phyloP scores from a whole-genome alignment of 2,888 invertebrate genomes.

The Pachydiplax longipennis region DNA sequence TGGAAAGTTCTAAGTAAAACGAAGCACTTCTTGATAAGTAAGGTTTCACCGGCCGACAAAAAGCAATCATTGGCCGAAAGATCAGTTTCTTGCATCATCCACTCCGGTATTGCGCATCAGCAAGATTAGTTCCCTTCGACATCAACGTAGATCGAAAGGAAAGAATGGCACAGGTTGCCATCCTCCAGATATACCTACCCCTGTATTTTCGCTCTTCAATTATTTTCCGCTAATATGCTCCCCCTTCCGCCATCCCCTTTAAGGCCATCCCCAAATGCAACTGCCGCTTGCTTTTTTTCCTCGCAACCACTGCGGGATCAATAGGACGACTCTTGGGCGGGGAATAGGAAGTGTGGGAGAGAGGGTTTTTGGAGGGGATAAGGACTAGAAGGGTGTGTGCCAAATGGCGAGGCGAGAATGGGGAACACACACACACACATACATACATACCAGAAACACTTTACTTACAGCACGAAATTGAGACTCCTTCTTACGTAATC shows the following conservation, averaged over 20 bases:
- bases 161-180: neutral
- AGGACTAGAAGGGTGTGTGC: neutral
- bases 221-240: too few species aligned
- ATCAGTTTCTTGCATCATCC: neutral
- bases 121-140: neutral
- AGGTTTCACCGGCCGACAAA: too few species aligned
- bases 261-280: constrained; percentile 12
- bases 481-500: too few species aligned
- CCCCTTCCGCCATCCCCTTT: constrained; percentile 13
- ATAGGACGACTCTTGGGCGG: constrained; percentile 12
- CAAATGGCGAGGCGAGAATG: neutral
- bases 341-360: neutral
- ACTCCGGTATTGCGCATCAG: neutral
- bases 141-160: neutral
- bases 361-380: neutral
- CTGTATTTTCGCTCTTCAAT: neutral
- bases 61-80: too few species aligned
- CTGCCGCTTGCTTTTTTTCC: constrained; percentile 15
- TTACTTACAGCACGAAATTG: too few species aligned
- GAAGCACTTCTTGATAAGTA: too few species aligned
- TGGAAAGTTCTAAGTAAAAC: too few species aligned
- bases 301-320: constrained; percentile 23
- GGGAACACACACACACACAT: neutral
- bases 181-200: neutral
- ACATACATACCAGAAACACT: too few species aligned